Base-by-base conservation (phyloP, 2,113 vertebrate genomes). In the Neomonachus schauinslandi region DNA sequence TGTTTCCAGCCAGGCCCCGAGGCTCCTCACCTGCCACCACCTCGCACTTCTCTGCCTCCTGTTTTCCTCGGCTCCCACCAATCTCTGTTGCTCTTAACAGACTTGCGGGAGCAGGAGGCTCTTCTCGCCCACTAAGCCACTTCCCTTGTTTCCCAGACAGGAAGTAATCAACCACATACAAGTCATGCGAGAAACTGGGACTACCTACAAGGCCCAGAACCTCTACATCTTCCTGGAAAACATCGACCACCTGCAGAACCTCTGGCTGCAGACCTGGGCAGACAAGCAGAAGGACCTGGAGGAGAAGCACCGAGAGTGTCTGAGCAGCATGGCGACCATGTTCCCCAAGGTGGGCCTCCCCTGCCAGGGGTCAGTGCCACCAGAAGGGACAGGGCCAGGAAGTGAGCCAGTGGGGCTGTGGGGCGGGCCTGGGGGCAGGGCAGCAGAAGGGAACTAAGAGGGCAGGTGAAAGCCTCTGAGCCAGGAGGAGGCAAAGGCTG, bases 271-370 rank as follows among this genome's bases (percentile, higher is more conserved):
- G 89, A 57, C 80, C 63, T 98, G 97, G 97, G 92, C 33, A 0
- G 46, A 96, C 39, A 97, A 91, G 65, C 98, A 98, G 94, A 97
- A 93, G 65, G 31, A 59, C 7, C 84, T 98, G 57, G 97, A 98
- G 53, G 86, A 97, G 95, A 84, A 92, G 74, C 92, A 6, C 49
- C 91, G 7, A 14, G 86, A 89, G 19, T 97, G 96, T 80, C 84
- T 98, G 87, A 95, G 83, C 67, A 96, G 79, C 91, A 98, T 98
- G 98, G 96, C 49, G 13, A n/a, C 76, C 91, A 55, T 98, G 81
- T 98, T 98, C 91, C 94, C 97, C 57, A 98, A 98, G 97, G 98
- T 98, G 91, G 92, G 96, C 26, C 79, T 59, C 76, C 80, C 61
- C 51, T 15, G 21, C 39, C 12, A 2, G 16, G 46, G 22, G 26